Evolutionary conservation across 2,797 vertebrate species (phyloP), one percentile per base, ranked within the genome.

Genomic region (Pantherophis alleghaniensis): DNA sequence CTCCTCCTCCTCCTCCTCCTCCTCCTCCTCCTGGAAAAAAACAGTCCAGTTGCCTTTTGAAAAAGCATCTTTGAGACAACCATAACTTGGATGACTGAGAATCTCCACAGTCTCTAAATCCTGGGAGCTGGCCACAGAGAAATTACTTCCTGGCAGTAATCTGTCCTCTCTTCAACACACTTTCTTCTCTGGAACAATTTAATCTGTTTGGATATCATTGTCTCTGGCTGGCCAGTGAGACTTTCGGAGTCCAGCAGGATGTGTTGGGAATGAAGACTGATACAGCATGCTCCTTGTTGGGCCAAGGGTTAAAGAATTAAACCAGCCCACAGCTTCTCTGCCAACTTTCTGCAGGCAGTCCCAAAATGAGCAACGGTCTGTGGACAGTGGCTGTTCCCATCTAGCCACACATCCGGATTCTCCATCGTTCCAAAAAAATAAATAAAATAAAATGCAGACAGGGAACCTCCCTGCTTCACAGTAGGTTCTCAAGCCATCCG

Each of bases 221-320:
- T 10, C 7, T n/a, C 14, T n/a, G n/a, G 26, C 53, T 51, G 61
- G 60, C 66, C 14, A 6, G 2, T 12, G 32, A 92, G 79, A 57
- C 24, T 59, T 87, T 5, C 37, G 47, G n/a, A 32, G 47, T 9
- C 10, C 6, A 0, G 16, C 10, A 6, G 59, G 26, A 11, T 89
- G 56, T 51, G 6, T 26, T 53, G n/a, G 86, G 74, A 55, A 55
- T 26, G 86, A 90, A 91, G 32, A 20, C 4, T 2, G 0, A 28
- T 55, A 11, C 59, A 66, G 55, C 22, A 4, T 26, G 55, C 22
- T 12, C 7, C 12, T 90, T 3, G 32, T 14, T 69, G 61, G 86
- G 14, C 22, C 63, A 61, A 51, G 47, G n/a, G 18, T 56, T 20
- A 88, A 93, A 61, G 87, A 69, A 87, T 93, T 91, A 91, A 93